Percentiles rank a stretch among this genome's conserved stretches.
These are phyloP conservation scores for Lathronympha strigana DNA, from an alignment of 2,888 invertebrate species.

Conservation along the genomic window DNA sequence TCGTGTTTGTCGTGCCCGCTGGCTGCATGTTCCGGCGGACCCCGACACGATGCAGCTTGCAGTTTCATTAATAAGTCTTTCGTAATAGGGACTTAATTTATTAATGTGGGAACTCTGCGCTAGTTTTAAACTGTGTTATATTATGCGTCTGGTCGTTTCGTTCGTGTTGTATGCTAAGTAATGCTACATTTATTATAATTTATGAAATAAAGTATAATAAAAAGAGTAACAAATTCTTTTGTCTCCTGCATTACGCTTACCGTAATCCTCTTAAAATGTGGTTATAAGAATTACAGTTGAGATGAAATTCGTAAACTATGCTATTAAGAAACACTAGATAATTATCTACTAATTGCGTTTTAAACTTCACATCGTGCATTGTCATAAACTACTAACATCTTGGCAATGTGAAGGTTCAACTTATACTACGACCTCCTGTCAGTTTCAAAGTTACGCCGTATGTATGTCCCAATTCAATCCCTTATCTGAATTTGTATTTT, in stretches of 20 bases:
- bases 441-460: neutral
- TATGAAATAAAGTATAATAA: too few relatives aligned
- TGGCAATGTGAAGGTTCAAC: neutral
- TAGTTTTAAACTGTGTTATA: neutral
- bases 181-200: too few relatives aligned
- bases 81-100: conserved; percentile 3
- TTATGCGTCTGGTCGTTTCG: neutral
- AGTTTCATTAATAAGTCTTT: conserved; percentile 22
- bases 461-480: neutral
- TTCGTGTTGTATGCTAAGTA: too few relatives aligned
- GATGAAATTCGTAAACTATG: neutral
- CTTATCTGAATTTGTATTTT: neutral
- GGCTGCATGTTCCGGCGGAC: conserved; percentile 7
- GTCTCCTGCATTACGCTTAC: too few relatives aligned
- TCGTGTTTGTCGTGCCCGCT: conserved; percentile 29
- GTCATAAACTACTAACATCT: conserved; percentile 5
- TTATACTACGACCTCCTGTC: neutral
- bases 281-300: neutral
- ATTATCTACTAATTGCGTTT: neutral
- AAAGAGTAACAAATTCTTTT: too few relatives aligned
- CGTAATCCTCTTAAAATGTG: too few relatives aligned
- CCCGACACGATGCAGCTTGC: conserved; percentile 18
- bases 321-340: neutral
- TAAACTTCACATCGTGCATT: neutral
- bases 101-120: neutral